Conservation (phyloP, 2,888 invertebrate genomes). For the Hydraecia micacea region DNA sequence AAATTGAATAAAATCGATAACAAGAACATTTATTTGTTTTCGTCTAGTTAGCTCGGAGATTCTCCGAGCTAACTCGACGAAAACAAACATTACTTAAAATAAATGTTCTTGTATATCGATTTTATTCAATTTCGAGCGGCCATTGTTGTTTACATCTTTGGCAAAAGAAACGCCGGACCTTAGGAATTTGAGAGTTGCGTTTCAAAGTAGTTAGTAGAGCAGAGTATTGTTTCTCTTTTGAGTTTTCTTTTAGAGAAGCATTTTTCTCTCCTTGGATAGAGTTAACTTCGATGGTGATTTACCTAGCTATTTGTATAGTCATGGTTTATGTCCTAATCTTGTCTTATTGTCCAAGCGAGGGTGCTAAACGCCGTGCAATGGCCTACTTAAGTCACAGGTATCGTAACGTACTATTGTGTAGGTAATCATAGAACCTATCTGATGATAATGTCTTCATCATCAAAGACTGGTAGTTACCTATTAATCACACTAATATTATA, state of each 20-base stretch:
- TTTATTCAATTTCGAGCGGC: too few species aligned
- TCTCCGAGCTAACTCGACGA: too few species aligned
- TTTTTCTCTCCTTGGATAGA: not conserved
- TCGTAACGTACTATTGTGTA: not conserved
- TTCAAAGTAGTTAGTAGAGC: not conserved
- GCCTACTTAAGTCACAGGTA: too few species aligned
- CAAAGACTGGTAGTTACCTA: not conserved
- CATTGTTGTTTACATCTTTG: too few species aligned
- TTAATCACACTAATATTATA: too few species aligned
- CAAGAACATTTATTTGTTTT: too few species aligned
- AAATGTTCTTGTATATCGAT: too few species aligned
- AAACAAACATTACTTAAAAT: too few species aligned
- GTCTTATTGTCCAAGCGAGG: not conserved
- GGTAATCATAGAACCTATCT: not conserved
- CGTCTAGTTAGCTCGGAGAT: too few species aligned
- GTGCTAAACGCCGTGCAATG: not conserved
- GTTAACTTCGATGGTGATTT: not conserved
- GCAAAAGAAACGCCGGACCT: too few species aligned
- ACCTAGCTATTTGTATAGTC: not conserved
- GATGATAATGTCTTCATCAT: not conserved
- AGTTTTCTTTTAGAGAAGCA: not conserved
- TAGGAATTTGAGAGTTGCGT: slow-evolving; percentile 11
- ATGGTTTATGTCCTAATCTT: not conserved
- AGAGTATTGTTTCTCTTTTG: not conserved
- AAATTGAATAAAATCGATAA: too few species aligned